phyloP scores from a whole-genome alignment of 1,140 invertebrate genomes.

The Euschistus heros region DNA sequence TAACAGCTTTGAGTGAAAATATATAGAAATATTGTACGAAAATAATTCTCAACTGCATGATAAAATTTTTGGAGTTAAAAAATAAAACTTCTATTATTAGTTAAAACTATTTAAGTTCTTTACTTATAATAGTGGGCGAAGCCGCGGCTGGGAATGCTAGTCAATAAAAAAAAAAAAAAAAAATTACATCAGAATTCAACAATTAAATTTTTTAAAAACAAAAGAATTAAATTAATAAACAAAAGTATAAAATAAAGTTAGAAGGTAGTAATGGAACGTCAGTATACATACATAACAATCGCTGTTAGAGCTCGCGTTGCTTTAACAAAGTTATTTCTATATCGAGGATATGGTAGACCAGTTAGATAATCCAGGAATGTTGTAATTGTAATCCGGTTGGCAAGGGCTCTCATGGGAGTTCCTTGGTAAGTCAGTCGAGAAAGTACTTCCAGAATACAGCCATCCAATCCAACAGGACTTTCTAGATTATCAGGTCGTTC shows the following conservation, averaged over 20 bases:
- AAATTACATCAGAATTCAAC: too few species aligned
- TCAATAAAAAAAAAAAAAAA: too few species aligned
- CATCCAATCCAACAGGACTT: constrained; percentile 7
- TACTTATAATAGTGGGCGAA: too few species aligned
- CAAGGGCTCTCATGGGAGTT: constrained; percentile 18
- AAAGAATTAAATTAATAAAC: too few species aligned
- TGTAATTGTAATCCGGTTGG: constrained; percentile 15
- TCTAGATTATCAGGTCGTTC: not conserved
- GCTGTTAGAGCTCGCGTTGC: constrained; percentile 20
- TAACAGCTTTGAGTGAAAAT: too few species aligned
- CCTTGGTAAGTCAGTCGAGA: constrained; percentile 20
- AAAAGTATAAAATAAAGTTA: not conserved
- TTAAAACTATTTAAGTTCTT: too few species aligned
- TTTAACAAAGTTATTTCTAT: constrained; percentile 18
- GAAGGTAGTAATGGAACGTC: not conserved
- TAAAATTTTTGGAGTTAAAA: too few species aligned
- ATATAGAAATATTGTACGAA: too few species aligned
- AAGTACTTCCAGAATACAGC: constrained; percentile 23
- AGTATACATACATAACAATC: constrained; percentile 23
- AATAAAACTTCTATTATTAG: too few species aligned
- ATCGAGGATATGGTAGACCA: constrained; percentile 16
- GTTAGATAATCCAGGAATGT: constrained; percentile 26
- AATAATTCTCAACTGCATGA: too few species aligned
- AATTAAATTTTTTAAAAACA: too few species aligned
- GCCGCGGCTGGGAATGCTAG: too few species aligned